phyloP scores from a whole-genome alignment of 1,140 invertebrate genomes.

The Eurosta solidaginis region DNA sequence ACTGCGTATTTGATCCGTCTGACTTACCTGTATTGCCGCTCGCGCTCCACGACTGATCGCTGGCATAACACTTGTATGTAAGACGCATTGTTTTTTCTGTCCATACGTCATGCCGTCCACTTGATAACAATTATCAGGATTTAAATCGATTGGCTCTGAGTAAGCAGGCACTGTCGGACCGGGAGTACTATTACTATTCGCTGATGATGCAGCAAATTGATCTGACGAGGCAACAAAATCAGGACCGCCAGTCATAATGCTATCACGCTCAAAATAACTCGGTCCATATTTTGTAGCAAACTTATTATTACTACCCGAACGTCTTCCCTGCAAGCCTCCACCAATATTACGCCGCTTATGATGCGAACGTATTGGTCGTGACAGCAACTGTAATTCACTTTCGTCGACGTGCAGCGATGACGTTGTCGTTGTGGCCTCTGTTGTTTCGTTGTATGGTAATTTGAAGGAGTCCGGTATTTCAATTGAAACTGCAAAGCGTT shows the following conservation, averaged over 20 bases:
- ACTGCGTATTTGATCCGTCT: too few relatives aligned
- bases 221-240: slow-evolving; percentile 42
- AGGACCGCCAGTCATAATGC: slow-evolving; percentile 40
- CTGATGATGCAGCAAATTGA: slow-evolving; percentile 37
- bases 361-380: slow-evolving; percentile 45
- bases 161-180: slow-evolving; percentile 39
- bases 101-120: slow-evolving; percentile 71
- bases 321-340: slow-evolving; percentile 31
- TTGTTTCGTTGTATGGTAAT: slow-evolving; percentile 29
- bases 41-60: slow-evolving; percentile 70
- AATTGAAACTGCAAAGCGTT: slow-evolving; percentile 51
- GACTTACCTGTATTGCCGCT: slow-evolving; percentile 63
- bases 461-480: slow-evolving; percentile 56
- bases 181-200: slow-evolving; percentile 37
- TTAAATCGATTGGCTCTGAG: slow-evolving; percentile 50
- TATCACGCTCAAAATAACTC: slow-evolving; percentile 42
- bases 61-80: slow-evolving; percentile 78
- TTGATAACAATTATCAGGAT: slow-evolving; percentile 63
- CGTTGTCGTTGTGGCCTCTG: background rate
- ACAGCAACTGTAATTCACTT: slow-evolving; percentile 40
- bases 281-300: slow-evolving; percentile 34
- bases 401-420: slow-evolving; percentile 7
- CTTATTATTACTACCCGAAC: slow-evolving; percentile 26
- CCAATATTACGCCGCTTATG: slow-evolving; percentile 40
- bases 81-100: slow-evolving; percentile 75